Evolutionary conservation across 2,888 invertebrate genomes (phyloP), one percentile per base, ranked within the genome.

Genomic region (Epinotia demarniana): DNA sequence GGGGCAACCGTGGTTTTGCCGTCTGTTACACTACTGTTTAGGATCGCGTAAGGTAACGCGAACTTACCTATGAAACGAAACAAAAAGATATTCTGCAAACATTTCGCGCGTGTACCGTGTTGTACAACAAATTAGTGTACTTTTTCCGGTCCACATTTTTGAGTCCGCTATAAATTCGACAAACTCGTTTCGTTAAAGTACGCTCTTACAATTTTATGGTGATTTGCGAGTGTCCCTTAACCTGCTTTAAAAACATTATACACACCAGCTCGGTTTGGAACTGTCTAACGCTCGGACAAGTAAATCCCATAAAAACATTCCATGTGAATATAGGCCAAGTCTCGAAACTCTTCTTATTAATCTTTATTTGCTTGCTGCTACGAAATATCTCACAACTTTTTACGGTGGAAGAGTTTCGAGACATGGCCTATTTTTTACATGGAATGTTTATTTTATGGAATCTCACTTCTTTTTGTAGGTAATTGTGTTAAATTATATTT

Each of bases 201-300:
- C 53, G 60, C 13, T 57, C 49, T 60, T 70, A 62, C 49, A 60
- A 70, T 64, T 66, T 66, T 23, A 66, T 58, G 63, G 62, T 60
- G 57, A 60, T 39, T 53, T 63, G 16, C 12, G 70, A 55, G 75
- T 60, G 75, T 71, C 60, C 23, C 62, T 63, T 46, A 23, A 66
- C 49, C 70, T 75, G 64, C 39, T 75, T 70, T 75, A 70, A 70
- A 70, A 72, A 75, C 67, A 61, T 72, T 75, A 71, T 75, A 61
- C 71, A 55, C 62, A 23, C 23, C 71, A 71, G 60, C 53, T 46
- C 60, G 39, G 61, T 71, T 72, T 27, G n/a, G 12, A 61, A 33
- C 49, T 49, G 66, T 53, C 64, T 58, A n/a, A 62, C 53, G 39
- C 70, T 67, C 43, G 67, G 68, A 66, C 75, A 55, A 75, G 67